These are phyloP conservation scores for Scaptomyza caliginosa DNA, from an alignment of 2,888 invertebrate genomes.

Conservation along the genomic window DNA sequence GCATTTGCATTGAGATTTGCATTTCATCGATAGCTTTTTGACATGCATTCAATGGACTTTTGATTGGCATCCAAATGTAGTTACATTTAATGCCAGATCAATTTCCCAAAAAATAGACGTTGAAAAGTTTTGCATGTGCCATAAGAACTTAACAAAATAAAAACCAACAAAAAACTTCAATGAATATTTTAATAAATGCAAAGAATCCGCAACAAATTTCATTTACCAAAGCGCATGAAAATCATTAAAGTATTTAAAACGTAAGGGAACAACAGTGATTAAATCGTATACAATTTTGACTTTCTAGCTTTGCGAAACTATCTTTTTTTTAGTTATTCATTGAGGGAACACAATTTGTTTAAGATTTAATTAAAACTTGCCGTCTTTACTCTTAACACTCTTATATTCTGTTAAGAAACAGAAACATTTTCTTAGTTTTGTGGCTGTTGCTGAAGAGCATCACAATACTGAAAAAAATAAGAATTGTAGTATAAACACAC, in stretches of 20 bases:
- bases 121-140: background rate
- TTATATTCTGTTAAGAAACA: conserved; percentile 8
- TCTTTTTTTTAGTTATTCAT: background rate
- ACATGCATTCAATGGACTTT: conserved; percentile 60
- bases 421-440: conserved; percentile 15
- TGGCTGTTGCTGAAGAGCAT: conserved; percentile 19
- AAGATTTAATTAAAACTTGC: background rate
- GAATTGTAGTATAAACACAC: background rate
- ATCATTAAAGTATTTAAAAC: background rate
- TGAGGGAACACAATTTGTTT: background rate
- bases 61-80: conserved; percentile 37
- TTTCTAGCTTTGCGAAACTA: background rate
- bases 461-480: conserved; percentile 10
- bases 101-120: conserved; percentile 16
- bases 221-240: background rate
- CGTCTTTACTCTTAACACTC: conserved; percentile 3
- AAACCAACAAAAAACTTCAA: background rate
- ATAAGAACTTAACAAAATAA: no score
- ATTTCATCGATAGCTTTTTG: conserved; percentile 59
- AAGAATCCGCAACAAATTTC: background rate
- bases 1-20: conserved; percentile 50
- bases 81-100: conserved; percentile 37
- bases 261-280: no score
- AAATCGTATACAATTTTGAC: no score
- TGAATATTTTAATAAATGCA: conserved; percentile 10